Evolutionary conservation across 2,797 vertebrate species (phyloP).

Genomic region (Coilia nasus): DNA sequence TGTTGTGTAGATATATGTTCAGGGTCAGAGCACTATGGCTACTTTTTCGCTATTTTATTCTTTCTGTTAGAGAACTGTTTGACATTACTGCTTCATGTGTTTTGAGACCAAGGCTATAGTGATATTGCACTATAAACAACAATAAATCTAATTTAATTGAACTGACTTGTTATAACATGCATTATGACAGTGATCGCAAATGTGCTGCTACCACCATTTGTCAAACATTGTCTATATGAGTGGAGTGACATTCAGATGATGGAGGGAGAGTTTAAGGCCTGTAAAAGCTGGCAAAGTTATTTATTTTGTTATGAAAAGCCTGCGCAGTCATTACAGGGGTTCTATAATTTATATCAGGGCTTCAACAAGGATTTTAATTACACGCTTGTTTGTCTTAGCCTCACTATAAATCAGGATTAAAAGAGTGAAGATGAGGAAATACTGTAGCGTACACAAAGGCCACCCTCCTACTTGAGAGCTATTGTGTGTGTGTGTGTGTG

Average conservation of each 20-base stretch:
- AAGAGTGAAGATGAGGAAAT: not conserved
- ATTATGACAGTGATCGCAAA: not conserved
- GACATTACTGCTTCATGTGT: too few species aligned
- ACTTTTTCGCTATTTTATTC: too few species aligned
- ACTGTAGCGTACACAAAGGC: slow-evolving; percentile 10
- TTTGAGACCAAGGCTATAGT: too few species aligned
- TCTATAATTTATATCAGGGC: not conserved
- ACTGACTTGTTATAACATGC: not conserved
- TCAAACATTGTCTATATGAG: not conserved
- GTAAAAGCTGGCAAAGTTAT: slow-evolving; percentile 1
- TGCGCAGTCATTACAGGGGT: not conserved
- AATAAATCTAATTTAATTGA: not conserved
- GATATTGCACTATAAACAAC: too few species aligned
- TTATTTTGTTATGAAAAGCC: not conserved
- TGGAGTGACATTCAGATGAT: not conserved
- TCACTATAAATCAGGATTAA: slow-evolving; percentile 32
- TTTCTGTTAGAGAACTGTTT: too few species aligned
- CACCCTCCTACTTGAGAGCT: not conserved
- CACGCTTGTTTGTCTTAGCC: slow-evolving; percentile 35
- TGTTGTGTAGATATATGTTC: not conserved
- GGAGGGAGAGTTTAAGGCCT: not conserved
- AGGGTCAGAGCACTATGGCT: not conserved
- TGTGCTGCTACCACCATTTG: not conserved
- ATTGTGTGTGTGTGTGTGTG: not conserved
- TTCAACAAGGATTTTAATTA: slow-evolving; percentile 31